Evolutionary conservation across 2,797 vertebrate species (phyloP).

Genomic region (Tachyglossus aculeatus): DNA sequence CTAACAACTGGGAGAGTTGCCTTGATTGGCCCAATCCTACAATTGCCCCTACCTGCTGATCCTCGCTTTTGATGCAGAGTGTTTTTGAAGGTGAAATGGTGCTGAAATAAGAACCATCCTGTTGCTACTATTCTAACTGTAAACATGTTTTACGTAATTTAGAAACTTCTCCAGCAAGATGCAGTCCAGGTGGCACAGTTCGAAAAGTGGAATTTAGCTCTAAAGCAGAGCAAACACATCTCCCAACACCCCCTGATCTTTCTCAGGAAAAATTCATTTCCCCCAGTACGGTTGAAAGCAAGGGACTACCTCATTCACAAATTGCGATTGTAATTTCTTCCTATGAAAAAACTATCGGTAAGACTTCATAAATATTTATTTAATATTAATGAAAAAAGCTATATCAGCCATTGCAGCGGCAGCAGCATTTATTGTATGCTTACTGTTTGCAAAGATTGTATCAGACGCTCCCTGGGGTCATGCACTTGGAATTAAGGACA

Average conservation of each 20-base stretch:
- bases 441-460: too few species aligned
- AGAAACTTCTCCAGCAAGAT: constrained; percentile 56
- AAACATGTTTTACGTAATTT: constrained; percentile 40
- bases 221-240: constrained; percentile 61
- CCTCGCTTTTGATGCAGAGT: too few species aligned
- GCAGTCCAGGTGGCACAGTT: not conserved
- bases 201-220: constrained; percentile 66
- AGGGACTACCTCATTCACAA: constrained; percentile 77
- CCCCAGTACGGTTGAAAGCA: constrained; percentile 75
- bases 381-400: not conserved
- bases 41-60: too few species aligned
- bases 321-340: constrained; percentile 79
- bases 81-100: not conserved
- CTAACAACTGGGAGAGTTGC: too few species aligned
- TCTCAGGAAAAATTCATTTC: constrained; percentile 79
- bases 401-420: not conserved
- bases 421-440: too few species aligned
- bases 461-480: too few species aligned
- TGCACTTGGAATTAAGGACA: too few species aligned
- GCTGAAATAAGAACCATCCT: not conserved
- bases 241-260: constrained; percentile 74
- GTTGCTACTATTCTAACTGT: not conserved
- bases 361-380: constrained; percentile 45
- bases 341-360: constrained; percentile 86
- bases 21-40: too few species aligned